These are phyloP conservation scores for Hoplodrina ambigua DNA, from an alignment of 2,888 invertebrate genomes.

Conservation along the genomic window DNA sequence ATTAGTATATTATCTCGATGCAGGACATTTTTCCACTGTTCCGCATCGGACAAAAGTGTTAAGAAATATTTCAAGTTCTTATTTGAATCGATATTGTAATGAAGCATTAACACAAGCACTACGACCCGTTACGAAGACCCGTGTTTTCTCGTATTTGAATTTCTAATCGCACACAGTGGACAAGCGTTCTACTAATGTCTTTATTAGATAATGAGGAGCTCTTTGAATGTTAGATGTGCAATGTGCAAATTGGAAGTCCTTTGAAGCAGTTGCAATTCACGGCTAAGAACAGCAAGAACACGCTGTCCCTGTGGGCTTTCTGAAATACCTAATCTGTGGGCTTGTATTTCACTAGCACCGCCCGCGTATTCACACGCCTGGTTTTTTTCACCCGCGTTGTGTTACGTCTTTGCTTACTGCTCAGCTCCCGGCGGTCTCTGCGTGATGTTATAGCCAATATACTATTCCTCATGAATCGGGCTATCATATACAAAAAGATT, in stretches of 20 bases:
- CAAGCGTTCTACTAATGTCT: conserved; percentile 14
- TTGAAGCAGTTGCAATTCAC: not conserved
- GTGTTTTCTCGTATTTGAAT: conserved; percentile 14
- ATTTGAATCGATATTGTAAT: conserved; percentile 27
- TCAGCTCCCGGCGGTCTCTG: too few species aligned
- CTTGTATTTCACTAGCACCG: conserved; percentile 12
- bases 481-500: too few species aligned
- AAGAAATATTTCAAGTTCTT: not conserved
- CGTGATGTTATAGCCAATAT: too few species aligned
- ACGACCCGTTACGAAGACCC: not conserved
- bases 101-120: not conserved
- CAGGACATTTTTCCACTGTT: not conserved
- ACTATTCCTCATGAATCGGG: too few species aligned
- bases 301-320: conserved; percentile 5
- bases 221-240: conserved; percentile 21
- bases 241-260: conserved; percentile 18
- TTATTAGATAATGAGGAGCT: conserved; percentile 12
- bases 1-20: too few species aligned
- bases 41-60: not conserved
- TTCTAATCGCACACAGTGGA: conserved; percentile 11
- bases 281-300: conserved; percentile 22
- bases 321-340: conserved; percentile 8
- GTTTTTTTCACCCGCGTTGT: too few species aligned
- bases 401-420: too few species aligned
- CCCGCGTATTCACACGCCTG: not conserved